Evolutionary conservation across 2,888 invertebrate genomes (phyloP).

Genomic region (Eueremaeus valkanovi): DNA sequence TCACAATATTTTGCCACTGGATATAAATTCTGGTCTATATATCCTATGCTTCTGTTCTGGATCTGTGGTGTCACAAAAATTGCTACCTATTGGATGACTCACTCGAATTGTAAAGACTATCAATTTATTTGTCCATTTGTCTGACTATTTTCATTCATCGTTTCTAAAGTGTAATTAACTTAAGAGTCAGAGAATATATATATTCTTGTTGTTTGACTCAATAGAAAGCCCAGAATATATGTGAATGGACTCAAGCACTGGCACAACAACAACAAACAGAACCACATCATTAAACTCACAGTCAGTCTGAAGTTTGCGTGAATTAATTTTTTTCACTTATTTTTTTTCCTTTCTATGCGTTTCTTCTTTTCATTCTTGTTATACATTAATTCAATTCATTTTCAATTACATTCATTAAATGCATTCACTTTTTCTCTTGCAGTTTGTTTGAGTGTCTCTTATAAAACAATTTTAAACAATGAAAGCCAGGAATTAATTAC

Average conservation of each 20-base stretch:
- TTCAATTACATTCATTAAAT: conserved; percentile 20
- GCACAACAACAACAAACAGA: background rate
- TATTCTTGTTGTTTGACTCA: background rate
- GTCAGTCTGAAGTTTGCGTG: conserved; percentile 2
- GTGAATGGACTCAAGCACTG: conserved; percentile 5
- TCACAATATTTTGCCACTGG: background rate
- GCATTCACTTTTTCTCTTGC: background rate
- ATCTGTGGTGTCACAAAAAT: conserved; percentile 19
- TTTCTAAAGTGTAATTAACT: conserved; percentile 27
- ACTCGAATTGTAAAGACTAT: conserved; percentile 29
- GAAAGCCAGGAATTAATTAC: background rate
- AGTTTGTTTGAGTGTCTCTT: background rate
- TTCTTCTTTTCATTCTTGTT: background rate
- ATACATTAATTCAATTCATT: background rate
- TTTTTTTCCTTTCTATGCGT: background rate
- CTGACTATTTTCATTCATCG: conserved; percentile 1
- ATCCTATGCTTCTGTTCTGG: background rate
- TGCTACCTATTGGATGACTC: conserved; percentile 20
- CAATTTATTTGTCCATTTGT: conserved; percentile 31
- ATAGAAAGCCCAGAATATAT: background rate
- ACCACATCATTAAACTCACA: background rate
- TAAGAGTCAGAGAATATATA: background rate
- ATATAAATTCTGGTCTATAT: background rate
- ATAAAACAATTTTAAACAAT: background rate
- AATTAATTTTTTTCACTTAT: background rate